Conservation (phyloP, 2,888 invertebrate genomes). For the Drosophila greeni region DNA sequence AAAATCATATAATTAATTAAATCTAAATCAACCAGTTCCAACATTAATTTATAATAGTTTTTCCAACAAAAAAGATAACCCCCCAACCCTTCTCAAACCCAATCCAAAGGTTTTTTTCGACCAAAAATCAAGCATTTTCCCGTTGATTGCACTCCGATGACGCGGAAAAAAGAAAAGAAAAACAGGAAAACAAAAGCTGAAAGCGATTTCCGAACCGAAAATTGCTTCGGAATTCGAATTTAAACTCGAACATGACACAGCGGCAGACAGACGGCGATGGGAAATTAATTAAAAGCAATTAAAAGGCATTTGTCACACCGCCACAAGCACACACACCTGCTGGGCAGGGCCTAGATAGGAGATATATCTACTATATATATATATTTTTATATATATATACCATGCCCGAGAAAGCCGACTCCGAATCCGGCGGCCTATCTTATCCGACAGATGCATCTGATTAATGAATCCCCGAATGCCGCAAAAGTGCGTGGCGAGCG, state of each 20-base stretch:
- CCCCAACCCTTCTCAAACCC: neutral
- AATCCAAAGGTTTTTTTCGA: neutral
- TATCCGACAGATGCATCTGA: constrained; percentile 75
- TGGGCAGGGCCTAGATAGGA: neutral
- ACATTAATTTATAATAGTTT: neutral
- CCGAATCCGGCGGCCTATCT: constrained; percentile 24
- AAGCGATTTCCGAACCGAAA: constrained; percentile 25
- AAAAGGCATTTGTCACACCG: constrained; percentile 59
- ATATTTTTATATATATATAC: too few relatives aligned
- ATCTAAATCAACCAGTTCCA: too few relatives aligned
- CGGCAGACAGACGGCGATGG: constrained; percentile 37
- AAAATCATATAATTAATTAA: neutral
- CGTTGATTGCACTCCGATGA: constrained; percentile 31
- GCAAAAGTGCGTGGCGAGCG: constrained; percentile 67
- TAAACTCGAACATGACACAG: constrained; percentile 55
- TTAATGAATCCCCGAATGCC: constrained; percentile 66
- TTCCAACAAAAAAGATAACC: neutral
- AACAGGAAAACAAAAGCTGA: constrained; percentile 6
- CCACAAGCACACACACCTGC: constrained; percentile 22
- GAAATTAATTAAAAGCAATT: constrained; percentile 53
- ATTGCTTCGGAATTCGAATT: constrained; percentile 16
- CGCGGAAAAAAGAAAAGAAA: constrained; percentile 24
- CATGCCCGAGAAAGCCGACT: constrained; percentile 23
- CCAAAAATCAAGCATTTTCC: neutral
- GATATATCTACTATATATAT: too few relatives aligned